Evolutionary conservation across 1,140 invertebrate genomes (phyloP).

Genomic region (Drosophila funebris): DNA sequence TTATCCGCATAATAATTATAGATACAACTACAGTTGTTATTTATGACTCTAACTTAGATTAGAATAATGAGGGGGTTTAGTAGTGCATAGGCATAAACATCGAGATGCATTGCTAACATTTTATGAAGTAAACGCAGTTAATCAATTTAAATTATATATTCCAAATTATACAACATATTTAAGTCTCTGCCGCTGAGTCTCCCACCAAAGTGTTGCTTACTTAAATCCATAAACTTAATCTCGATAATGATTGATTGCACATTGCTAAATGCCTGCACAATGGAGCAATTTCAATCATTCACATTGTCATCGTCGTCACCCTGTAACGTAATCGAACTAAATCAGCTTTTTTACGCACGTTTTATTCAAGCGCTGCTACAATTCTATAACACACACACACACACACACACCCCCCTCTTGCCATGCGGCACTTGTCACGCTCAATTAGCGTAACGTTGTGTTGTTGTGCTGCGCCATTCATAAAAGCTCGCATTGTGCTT

Average conservation of each 20-base stretch:
- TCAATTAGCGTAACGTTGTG: slow-evolving; percentile 55
- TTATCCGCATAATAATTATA: no score
- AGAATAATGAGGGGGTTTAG: no score
- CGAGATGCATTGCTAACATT: no score
- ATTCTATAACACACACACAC: background rate
- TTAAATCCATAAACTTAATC: slow-evolving; percentile 9
- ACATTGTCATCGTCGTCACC: slow-evolving; percentile 33
- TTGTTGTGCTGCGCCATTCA: slow-evolving; percentile 53
- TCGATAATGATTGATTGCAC: slow-evolving; percentile 5
- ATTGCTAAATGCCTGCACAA: slow-evolving; percentile 7
- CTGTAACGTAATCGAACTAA: slow-evolving; percentile 47
- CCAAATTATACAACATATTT: background rate
- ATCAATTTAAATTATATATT: background rate
- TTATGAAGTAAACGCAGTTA: no score
- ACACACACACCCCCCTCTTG: background rate
- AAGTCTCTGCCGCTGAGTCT: background rate
- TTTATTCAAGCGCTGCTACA: slow-evolving; percentile 32
- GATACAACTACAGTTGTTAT: no score
- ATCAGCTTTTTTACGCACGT: slow-evolving; percentile 62
- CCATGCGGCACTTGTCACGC: slow-evolving; percentile 14
- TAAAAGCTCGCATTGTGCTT: slow-evolving; percentile 52
- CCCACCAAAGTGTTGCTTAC: background rate
- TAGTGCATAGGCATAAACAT: no score
- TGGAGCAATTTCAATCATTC: slow-evolving; percentile 30
- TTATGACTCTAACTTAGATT: no score